phyloP scores from a whole-genome alignment of 2,888 invertebrate species.

The Sphaerophoria rueppellii region DNA sequence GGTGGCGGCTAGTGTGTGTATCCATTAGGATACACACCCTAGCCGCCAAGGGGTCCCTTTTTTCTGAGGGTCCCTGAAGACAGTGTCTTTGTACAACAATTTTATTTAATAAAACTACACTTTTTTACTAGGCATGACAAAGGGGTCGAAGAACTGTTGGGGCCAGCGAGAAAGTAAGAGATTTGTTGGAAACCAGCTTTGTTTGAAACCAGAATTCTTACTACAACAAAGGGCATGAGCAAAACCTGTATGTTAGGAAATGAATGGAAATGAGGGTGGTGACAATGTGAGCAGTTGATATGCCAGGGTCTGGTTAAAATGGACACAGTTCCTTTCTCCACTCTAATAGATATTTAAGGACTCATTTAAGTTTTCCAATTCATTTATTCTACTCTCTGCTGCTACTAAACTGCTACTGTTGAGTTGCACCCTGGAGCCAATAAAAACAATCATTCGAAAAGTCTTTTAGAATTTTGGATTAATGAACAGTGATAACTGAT shows the following conservation, averaged over 20 bases:
- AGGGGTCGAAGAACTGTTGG: background rate
- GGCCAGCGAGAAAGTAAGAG: background rate
- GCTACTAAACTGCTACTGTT: slow-evolving; percentile 48
- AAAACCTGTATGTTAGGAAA: slow-evolving; percentile 24
- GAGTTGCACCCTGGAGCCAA: no score
- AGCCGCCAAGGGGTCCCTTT: background rate
- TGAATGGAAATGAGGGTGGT: slow-evolving; percentile 48
- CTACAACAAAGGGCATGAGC: no score
- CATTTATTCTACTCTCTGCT: slow-evolving; percentile 61
- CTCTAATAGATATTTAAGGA: slow-evolving; percentile 64
- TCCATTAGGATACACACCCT: slow-evolving; percentile 23
- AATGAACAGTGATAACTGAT: no score
- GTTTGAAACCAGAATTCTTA: slow-evolving; percentile 42
- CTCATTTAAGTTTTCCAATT: slow-evolving; percentile 68
- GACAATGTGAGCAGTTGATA: slow-evolving; percentile 52
- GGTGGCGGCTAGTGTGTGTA: slow-evolving; percentile 17
- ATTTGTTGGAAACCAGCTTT: slow-evolving; percentile 39
- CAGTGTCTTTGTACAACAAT: slow-evolving; percentile 63
- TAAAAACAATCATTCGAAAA: no score
- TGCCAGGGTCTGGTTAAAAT: slow-evolving; percentile 38
- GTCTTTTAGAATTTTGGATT: no score
- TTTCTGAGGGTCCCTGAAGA: slow-evolving; percentile 13
- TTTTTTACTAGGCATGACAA: no score
- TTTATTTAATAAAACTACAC: slow-evolving; percentile 61
- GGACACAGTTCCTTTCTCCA: slow-evolving; percentile 53